Percentiles rank a stretch among this genome's conserved stretches.
phyloP scores from a whole-genome alignment of 2,797 vertebrate species.

The Channa striata region DNA sequence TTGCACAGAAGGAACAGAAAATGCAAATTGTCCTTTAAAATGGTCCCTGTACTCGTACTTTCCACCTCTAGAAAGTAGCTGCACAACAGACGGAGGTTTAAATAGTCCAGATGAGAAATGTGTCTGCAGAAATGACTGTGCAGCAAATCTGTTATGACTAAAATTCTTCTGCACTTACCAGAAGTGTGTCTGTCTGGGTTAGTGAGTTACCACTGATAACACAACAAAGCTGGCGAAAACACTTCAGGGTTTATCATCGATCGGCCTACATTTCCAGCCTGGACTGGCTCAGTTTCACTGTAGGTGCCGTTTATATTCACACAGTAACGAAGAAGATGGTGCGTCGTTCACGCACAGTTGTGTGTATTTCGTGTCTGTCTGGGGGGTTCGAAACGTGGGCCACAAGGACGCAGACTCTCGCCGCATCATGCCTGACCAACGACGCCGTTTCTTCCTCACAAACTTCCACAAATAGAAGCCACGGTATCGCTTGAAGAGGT shows the following conservation, averaged over 20 bases:
- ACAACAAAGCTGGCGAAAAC: slow-evolving; percentile 17
- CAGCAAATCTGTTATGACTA: slow-evolving; percentile 4
- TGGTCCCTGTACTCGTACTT: neutral
- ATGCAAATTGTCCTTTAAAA: too few relatives aligned
- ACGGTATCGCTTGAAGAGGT: too few relatives aligned
- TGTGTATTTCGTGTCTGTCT: too few relatives aligned
- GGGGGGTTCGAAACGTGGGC: too few relatives aligned
- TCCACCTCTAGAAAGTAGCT: neutral
- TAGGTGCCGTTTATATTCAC: too few relatives aligned
- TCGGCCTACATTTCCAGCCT: neutral
- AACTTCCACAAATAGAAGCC: too few relatives aligned
- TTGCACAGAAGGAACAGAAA: neutral
- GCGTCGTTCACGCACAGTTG: too few relatives aligned
- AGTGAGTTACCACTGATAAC: slow-evolving; percentile 10
- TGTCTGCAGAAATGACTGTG: neutral
- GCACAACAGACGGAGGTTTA: neutral
- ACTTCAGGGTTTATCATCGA: slow-evolving; percentile 3
- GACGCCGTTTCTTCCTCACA: too few relatives aligned
- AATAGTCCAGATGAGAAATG: slow-evolving; percentile 14
- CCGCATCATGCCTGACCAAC: too few relatives aligned
- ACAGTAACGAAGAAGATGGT: too few relatives aligned
- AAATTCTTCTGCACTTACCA: neutral
- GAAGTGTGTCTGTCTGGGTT: slow-evolving; percentile 12
- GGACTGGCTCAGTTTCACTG: slow-evolving; percentile 8
- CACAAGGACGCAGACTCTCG: too few relatives aligned